Evolutionary conservation across 2,113 vertebrate genomes (phyloP).

Genomic region (Ophthalmolycus amberensis): DNA sequence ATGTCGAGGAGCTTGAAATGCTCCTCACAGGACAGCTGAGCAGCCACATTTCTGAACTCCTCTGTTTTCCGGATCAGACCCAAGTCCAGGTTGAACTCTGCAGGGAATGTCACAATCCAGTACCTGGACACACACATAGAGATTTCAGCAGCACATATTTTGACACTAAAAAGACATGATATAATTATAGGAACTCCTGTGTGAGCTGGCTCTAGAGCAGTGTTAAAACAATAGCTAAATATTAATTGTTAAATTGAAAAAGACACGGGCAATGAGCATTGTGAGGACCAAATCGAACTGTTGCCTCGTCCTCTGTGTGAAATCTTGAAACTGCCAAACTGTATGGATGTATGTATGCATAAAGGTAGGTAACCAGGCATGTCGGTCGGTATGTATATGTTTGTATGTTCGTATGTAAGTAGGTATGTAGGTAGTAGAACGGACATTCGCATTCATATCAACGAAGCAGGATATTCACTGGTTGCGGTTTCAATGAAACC

Average conservation of each 20-base stretch:
- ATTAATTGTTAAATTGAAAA: background rate
- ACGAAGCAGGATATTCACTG: no score
- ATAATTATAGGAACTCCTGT: background rate
- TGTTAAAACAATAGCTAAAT: no score
- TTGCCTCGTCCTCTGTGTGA: background rate
- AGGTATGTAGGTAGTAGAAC: no score
- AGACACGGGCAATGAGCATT: background rate
- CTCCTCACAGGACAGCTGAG: conserved; percentile 89
- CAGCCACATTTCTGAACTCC: conserved; percentile 91
- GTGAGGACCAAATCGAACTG: background rate
- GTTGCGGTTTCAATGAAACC: no score
- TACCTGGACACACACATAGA: conserved; percentile 83
- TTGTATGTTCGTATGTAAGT: no score
- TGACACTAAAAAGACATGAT: background rate
- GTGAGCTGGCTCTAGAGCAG: no score
- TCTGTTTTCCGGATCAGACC: conserved; percentile 93
- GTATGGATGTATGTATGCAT: no score
- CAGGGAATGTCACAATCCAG: conserved; percentile 97
- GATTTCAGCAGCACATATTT: conserved; percentile 9
- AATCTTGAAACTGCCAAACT: background rate
- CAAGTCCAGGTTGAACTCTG: conserved; percentile 97
- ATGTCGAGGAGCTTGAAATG: conserved; percentile 96
- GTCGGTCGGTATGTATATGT: no score
- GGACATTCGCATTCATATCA: no score
- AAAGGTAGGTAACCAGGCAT: no score